phyloP scores from a whole-genome alignment of 1,140 invertebrate genomes.

The Cotesia chilonis region DNA sequence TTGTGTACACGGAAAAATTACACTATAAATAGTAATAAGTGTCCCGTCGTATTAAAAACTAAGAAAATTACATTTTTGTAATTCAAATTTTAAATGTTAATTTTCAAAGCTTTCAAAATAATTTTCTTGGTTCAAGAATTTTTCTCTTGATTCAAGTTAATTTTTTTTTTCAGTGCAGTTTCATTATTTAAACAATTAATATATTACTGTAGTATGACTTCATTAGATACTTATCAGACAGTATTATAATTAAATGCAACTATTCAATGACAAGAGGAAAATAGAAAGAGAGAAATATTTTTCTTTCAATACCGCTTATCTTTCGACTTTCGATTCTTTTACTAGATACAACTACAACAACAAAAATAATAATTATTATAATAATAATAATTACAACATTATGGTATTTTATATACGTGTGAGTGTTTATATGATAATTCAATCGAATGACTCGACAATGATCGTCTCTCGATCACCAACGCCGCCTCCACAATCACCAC shows the following conservation, averaged over 20 bases:
- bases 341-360: slow-evolving; percentile 8
- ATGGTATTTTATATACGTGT: slow-evolving; percentile 7
- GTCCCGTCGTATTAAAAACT: too few species aligned
- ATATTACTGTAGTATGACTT: not conserved
- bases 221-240: slow-evolving; percentile 19
- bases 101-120: too few species aligned
- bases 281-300: slow-evolving; percentile 25
- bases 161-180: too few species aligned
- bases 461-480: slow-evolving; percentile 33
- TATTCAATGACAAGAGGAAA: slow-evolving; percentile 25
- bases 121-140: too few species aligned
- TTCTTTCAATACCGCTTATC: slow-evolving; percentile 9
- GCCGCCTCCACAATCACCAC: slow-evolving; percentile 41
- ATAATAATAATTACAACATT: not conserved
- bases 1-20: too few species aligned
- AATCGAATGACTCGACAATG: slow-evolving; percentile 35
- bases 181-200: not conserved
- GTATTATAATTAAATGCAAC: slow-evolving; percentile 31
- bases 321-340: slow-evolving; percentile 12
- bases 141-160: too few species aligned
- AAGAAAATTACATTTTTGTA: too few species aligned
- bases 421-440: slow-evolving; percentile 29
- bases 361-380: not conserved
- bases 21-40: too few species aligned
- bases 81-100: too few species aligned